Percentiles rank a stretch among this genome's conserved stretches.
phyloP scores from a whole-genome alignment of 1,140 invertebrate species.

The Cotesia typhae region DNA sequence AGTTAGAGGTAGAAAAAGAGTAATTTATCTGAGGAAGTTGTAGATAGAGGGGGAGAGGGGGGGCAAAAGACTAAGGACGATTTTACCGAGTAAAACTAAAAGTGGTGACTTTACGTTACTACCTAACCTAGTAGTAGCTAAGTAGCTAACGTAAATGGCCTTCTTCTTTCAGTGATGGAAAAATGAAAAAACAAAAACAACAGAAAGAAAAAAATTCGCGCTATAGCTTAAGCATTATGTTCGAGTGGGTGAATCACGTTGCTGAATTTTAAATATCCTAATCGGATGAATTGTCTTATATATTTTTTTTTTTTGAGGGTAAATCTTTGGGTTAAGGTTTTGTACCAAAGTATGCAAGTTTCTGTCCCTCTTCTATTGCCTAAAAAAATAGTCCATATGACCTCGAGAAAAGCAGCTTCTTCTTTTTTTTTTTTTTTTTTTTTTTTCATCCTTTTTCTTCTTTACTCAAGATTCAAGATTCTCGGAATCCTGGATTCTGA shows the following conservation, averaged over 20 bases:
- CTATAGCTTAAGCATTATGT: slow-evolving; percentile 29
- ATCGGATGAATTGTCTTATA: slow-evolving; percentile 58
- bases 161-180: slow-evolving; percentile 28
- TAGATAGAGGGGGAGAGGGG: neutral
- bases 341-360: slow-evolving; percentile 33
- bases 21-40: too few species aligned
- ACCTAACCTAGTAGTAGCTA: slow-evolving; percentile 34
- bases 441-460: neutral
- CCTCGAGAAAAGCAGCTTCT: too few species aligned
- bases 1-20: neutral
- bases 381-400: too few species aligned
- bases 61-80: neutral
- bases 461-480: slow-evolving; percentile 37
- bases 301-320: slow-evolving; percentile 43
- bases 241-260: slow-evolving; percentile 44
- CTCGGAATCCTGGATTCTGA: slow-evolving; percentile 36
- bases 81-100: slow-evolving; percentile 27
- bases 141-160: slow-evolving; percentile 52
- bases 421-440: too few species aligned
- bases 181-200: slow-evolving; percentile 31
- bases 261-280: slow-evolving; percentile 62
- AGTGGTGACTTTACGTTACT: slow-evolving; percentile 34
- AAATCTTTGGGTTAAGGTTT: slow-evolving; percentile 33
- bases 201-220: slow-evolving; percentile 21
- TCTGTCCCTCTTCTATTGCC: slow-evolving; percentile 1